These are phyloP conservation scores for Emydura subglobosa DNA, from an alignment of 2,113 vertebrate species.

Conservation along the genomic window DNA sequence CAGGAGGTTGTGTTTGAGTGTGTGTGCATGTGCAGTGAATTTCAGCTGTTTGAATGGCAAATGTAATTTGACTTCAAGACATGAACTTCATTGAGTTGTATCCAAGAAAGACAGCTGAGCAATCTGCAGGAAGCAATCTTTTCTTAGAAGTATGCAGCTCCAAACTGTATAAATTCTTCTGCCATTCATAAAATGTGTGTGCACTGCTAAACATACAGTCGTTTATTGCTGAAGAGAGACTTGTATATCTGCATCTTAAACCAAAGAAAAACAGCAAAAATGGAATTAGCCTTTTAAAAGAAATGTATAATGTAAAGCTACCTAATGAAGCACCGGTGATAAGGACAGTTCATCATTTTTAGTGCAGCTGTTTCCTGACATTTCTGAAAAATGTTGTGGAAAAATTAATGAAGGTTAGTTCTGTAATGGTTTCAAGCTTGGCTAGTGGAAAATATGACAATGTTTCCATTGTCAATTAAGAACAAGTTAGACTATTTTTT, in stretches of 20 bases:
- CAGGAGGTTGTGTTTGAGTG: slow-evolving; percentile 57
- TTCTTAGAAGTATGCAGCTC: slow-evolving; percentile 78
- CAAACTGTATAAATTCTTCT: slow-evolving; percentile 75
- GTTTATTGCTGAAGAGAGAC: slow-evolving; percentile 54
- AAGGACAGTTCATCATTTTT: slow-evolving; percentile 83
- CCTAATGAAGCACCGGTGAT: slow-evolving; percentile 68
- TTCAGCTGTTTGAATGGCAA: slow-evolving; percentile 75
- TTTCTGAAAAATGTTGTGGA: slow-evolving; percentile 92
- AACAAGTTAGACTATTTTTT: slow-evolving; percentile 80
- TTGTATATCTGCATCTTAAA: slow-evolving; percentile 16
- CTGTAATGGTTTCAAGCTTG: slow-evolving; percentile 88
- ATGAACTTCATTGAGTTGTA: slow-evolving; percentile 77
- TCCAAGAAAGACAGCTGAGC: slow-evolving; percentile 83
- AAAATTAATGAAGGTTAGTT: slow-evolving; percentile 90
- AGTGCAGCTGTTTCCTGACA: slow-evolving; percentile 88
- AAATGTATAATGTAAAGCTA: slow-evolving; percentile 43
- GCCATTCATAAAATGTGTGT: slow-evolving; percentile 60
- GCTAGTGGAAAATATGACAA: slow-evolving; percentile 92
- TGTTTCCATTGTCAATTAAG: slow-evolving; percentile 90
- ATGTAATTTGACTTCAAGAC: slow-evolving; percentile 76
- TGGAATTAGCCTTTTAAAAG: slow-evolving; percentile 50
- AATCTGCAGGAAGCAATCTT: slow-evolving; percentile 81
- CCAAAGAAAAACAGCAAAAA: slow-evolving; percentile 9
- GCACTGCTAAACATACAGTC: slow-evolving; percentile 20
- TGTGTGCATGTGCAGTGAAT: slow-evolving; percentile 69